Percentiles rank a stretch among this genome's conserved stretches.
Evolutionary conservation across 1,140 invertebrate species (phyloP).

Genomic region (Papilio xuthus): DNA sequence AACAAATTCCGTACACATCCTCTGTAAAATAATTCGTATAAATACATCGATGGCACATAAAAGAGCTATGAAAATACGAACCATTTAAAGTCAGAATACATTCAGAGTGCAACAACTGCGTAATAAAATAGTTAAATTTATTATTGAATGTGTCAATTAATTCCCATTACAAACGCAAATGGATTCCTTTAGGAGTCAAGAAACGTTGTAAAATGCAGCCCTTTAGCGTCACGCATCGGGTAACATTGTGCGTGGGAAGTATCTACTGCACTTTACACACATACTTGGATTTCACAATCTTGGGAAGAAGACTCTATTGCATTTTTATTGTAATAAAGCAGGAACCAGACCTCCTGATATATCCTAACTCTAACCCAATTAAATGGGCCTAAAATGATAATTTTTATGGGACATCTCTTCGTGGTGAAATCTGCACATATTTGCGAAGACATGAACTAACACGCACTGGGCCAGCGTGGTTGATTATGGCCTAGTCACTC

Average conservation of each 20-base stretch:
- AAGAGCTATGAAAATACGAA: conserved; percentile 6
- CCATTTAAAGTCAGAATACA: not conserved
- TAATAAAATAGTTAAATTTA: conserved; percentile 18
- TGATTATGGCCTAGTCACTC: too few relatives aligned
- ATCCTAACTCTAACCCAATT: not conserved
- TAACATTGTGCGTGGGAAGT: conserved; percentile 73
- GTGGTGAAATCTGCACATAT: too few relatives aligned
- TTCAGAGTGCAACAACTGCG: not conserved
- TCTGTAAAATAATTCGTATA: not conserved
- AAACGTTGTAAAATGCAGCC: conserved; percentile 74
- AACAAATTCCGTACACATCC: not conserved
- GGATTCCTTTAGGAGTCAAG: conserved; percentile 50
- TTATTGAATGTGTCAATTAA: conserved; percentile 32
- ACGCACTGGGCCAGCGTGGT: too few relatives aligned
- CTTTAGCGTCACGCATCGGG: conserved; percentile 70
- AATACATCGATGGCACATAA: not conserved
- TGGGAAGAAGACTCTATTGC: conserved; percentile 63
- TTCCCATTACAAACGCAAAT: conserved; percentile 43
- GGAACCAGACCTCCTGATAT: not conserved
- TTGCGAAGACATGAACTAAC: too few relatives aligned
- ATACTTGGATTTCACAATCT: conserved; percentile 77
- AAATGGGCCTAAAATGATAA: not conserved
- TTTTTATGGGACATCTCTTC: too few relatives aligned
- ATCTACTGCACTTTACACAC: conserved; percentile 68
- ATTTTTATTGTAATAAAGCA: conserved; percentile 45